phyloP scores from a whole-genome alignment of 2,113 vertebrate genomes.

The Malurus melanocephalus region DNA sequence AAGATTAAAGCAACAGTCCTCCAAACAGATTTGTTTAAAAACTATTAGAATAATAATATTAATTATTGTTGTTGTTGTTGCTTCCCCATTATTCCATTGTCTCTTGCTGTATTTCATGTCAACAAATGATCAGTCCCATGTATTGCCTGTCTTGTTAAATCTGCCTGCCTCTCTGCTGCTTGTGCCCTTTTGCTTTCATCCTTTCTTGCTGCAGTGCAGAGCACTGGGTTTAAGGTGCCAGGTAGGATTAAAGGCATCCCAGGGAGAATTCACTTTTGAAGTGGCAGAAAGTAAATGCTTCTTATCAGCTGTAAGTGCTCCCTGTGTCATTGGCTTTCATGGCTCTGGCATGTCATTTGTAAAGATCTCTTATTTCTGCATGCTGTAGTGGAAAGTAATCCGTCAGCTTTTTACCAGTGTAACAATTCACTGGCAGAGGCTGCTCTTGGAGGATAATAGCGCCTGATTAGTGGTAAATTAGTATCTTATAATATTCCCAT shows the following conservation, averaged over 20 bases:
- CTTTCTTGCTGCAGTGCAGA: constrained; percentile 28
- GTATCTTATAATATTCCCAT: neutral
- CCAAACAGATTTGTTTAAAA: neutral
- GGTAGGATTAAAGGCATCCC: constrained; percentile 67
- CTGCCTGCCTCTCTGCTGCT: constrained; percentile 13
- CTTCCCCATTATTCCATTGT: neutral
- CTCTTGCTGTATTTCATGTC: neutral
- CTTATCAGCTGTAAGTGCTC: constrained; percentile 44
- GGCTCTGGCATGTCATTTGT: constrained; percentile 27
- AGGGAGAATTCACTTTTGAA: constrained; percentile 63
- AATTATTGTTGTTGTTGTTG: neutral
- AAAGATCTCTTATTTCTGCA: constrained; percentile 30
- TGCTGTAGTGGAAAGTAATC: constrained; percentile 26
- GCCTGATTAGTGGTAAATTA: constrained; percentile 31
- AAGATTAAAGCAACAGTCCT: neutral
- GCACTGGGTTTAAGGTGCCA: constrained; percentile 48
- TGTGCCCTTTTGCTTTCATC: constrained; percentile 42
- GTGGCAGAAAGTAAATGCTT: constrained; percentile 49
- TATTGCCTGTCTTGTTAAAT: constrained; percentile 21
- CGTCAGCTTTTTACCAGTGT: constrained; percentile 26
- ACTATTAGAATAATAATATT: neutral
- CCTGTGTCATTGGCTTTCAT: constrained; percentile 47
- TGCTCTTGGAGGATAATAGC: constrained; percentile 20
- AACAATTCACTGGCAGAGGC: neutral
- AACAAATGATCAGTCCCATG: neutral